A percentile compares a stretch with the other conserved stretches of the same genome.
phyloP scores from a whole-genome alignment of 2,888 invertebrate genomes.

The Lepidocyrtoides sp. region DNA sequence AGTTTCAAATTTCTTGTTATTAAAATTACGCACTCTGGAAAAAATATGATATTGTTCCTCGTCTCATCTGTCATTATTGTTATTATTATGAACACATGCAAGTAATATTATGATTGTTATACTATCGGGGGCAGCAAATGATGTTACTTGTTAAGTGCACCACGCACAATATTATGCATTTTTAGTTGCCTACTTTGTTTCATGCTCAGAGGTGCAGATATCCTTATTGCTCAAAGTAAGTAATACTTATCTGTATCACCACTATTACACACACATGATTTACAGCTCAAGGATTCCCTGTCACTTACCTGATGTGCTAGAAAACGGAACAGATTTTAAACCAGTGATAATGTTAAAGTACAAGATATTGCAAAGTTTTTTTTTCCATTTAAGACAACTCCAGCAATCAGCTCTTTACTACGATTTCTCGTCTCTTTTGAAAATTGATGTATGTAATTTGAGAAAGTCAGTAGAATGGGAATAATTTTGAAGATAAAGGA shows the following conservation, averaged over 20 bases:
- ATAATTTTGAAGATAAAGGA: too few species aligned
- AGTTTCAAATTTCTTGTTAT: slow-evolving; percentile 56
- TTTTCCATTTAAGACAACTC: too few species aligned
- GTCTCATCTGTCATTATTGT: slow-evolving; percentile 57
- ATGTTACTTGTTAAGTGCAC: neutral
- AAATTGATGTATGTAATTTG: too few species aligned
- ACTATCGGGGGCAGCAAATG: slow-evolving; percentile 20
- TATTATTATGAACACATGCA: slow-evolving; percentile 52
- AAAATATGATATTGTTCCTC: slow-evolving; percentile 58
- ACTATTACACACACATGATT: neutral
- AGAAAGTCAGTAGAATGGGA: too few species aligned
- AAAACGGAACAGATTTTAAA: neutral
- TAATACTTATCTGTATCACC: neutral
- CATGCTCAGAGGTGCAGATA: neutral
- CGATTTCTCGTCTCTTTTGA: too few species aligned
- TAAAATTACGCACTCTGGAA: slow-evolving; percentile 53
- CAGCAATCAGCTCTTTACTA: too few species aligned
- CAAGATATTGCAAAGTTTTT: neutral
- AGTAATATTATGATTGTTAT: slow-evolving; percentile 9
- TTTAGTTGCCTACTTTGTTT: neutral
- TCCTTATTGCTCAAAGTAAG: neutral
- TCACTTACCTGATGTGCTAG: neutral
- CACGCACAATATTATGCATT: neutral
- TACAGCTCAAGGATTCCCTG: neutral
- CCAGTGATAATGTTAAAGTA: neutral